Evolutionary conservation across 2,888 invertebrate species (phyloP).

Genomic region (Mantis religiosa): DNA sequence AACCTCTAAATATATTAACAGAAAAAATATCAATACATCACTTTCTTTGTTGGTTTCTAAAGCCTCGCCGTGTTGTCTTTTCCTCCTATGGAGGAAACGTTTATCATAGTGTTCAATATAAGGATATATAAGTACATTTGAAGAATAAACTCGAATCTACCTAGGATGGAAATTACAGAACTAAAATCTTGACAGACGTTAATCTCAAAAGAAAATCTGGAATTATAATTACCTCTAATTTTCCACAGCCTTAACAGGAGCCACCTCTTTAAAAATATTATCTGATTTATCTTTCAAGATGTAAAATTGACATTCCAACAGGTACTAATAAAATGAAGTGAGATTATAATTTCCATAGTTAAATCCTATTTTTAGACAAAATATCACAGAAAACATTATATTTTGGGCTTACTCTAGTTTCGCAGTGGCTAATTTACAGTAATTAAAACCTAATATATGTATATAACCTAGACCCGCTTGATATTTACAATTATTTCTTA

Average conservation of each 20-base stretch:
- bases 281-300: neutral
- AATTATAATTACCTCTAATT: neutral
- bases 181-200: neutral
- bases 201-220: neutral
- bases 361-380: neutral
- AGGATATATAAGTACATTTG: neutral
- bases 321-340: neutral
- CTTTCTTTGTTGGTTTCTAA: neutral
- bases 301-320: neutral
- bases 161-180: neutral
- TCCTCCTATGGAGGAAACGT: neutral
- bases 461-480: neutral
- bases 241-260: neutral
- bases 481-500: neutral
- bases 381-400: neutral
- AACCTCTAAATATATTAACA: neutral
- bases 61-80: neutral
- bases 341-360: neutral
- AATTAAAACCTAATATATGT: neutral
- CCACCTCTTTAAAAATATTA: neutral
- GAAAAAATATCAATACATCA: neutral
- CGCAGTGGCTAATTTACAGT: neutral
- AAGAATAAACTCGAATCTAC: neutral
- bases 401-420: neutral
- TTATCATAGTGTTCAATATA: neutral